Conservation (phyloP, 2,113 vertebrate genomes). For the Malurus cyaneus region DNA sequence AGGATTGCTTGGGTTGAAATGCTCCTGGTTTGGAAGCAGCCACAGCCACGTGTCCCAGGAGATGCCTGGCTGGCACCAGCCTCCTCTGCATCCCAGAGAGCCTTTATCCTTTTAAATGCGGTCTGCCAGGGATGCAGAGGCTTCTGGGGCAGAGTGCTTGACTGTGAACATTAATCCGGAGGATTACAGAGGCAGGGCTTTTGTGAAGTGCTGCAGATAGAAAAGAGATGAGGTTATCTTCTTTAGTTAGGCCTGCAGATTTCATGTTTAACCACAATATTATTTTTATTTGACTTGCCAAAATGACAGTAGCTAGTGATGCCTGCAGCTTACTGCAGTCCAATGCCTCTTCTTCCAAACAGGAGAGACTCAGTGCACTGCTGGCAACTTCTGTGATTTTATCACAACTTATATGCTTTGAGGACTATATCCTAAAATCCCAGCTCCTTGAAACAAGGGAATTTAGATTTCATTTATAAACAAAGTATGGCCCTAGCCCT, state of each 20-base stretch:
- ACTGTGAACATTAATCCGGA: neutral
- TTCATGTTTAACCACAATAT: neutral
- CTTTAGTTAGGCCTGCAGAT: neutral
- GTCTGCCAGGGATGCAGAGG: neutral
- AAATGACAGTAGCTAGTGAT: neutral
- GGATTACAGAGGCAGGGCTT: neutral
- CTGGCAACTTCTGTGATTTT: slow-evolving; percentile 13
- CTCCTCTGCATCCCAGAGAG: neutral
- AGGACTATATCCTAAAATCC: neutral
- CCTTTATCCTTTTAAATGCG: neutral
- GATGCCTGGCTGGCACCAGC: neutral
- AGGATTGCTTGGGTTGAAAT: neutral
- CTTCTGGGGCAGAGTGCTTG: neutral
- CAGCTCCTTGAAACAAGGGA: neutral
- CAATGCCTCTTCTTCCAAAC: neutral
- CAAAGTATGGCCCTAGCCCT: slow-evolving; percentile 7
- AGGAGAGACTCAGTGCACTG: neutral
- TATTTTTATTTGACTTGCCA: slow-evolving; percentile 31
- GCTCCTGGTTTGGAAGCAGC: neutral
- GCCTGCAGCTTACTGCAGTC: slow-evolving; percentile 3
- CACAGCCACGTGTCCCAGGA: neutral
- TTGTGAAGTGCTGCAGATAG: neutral
- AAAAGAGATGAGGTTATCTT: neutral
- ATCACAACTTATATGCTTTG: slow-evolving; percentile 5
- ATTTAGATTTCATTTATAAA: slow-evolving; percentile 45